Conservation (phyloP, 2,888 invertebrate species). For the Aelia acuminata region DNA sequence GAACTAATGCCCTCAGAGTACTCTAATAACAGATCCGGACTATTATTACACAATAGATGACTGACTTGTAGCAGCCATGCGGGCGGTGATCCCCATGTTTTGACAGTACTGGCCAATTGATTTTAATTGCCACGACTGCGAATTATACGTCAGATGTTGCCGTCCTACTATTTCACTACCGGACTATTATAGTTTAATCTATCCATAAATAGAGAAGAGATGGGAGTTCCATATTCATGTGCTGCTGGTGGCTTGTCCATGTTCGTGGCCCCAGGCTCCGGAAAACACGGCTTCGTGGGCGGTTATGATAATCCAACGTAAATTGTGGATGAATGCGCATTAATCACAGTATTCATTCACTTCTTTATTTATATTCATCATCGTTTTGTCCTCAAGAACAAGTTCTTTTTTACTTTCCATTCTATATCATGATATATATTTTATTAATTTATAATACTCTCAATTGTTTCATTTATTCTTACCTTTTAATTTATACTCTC, state of each 20-base stretch:
- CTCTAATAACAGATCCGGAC: background rate
- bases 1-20: background rate
- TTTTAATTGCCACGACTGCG: conserved; percentile 22
- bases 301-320: background rate
- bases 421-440: too few relatives aligned
- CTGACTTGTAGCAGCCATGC: background rate
- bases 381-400: too few relatives aligned
- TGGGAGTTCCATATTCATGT: background rate
- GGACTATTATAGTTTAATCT: conserved; percentile 16
- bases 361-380: too few relatives aligned
- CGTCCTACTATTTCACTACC: background rate
- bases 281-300: background rate
- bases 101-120: conserved; percentile 25
- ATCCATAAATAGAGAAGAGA: background rate
- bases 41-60: conserved; percentile 26
- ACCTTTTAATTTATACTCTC: too few relatives aligned
- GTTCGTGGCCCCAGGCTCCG: background rate
- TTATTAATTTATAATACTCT: too few relatives aligned
- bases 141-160: conserved; percentile 6
- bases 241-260: background rate
- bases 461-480: too few relatives aligned
- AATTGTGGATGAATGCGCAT: background rate
- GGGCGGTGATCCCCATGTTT: conserved; percentile 3
- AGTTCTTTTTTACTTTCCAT: too few relatives aligned
- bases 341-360: too few relatives aligned